phyloP scores from a whole-genome alignment of 1,140 invertebrate species.

The Choristoneura fumiferana region DNA sequence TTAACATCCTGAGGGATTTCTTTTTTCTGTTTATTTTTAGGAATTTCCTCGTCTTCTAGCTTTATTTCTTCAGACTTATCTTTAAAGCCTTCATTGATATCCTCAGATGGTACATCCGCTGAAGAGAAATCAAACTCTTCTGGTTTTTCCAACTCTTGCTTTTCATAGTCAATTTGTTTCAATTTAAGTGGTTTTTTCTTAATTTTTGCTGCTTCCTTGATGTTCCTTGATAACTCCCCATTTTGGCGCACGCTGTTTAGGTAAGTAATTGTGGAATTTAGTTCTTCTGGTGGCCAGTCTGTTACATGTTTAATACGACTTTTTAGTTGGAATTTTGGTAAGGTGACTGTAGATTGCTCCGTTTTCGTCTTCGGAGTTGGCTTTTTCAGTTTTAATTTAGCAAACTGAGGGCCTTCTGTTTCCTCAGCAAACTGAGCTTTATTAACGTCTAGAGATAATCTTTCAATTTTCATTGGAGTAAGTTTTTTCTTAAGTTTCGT shows the following conservation, averaged over 20 bases:
- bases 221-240: constrained; percentile 84
- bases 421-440: constrained; percentile 65
- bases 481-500: constrained; percentile 65
- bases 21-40: constrained; percentile 8
- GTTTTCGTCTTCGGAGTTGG: constrained; percentile 69
- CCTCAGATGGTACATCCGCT: not conserved
- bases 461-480: constrained; percentile 51
- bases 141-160: constrained; percentile 78
- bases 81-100: constrained; percentile 9
- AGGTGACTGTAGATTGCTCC: constrained; percentile 63
- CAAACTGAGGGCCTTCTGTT: constrained; percentile 78
- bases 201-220: constrained; percentile 82
- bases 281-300: constrained; percentile 80
- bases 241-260: constrained; percentile 80
- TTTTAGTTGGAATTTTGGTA: constrained; percentile 83
- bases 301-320: constrained; percentile 80
- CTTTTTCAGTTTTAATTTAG: constrained; percentile 82
- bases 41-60: constrained; percentile 23
- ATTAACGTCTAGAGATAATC: constrained; percentile 59
- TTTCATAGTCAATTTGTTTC: constrained; percentile 41
- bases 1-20: constrained; percentile 34
- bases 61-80: constrained; percentile 45
- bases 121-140: constrained; percentile 52
- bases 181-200: constrained; percentile 81
- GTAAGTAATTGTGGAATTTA: constrained; percentile 71